A percentile compares a stretch with the other conserved stretches of the same genome.
Evolutionary conservation across 2,888 invertebrate genomes (phyloP).

Genomic region (Melieria picta): DNA sequence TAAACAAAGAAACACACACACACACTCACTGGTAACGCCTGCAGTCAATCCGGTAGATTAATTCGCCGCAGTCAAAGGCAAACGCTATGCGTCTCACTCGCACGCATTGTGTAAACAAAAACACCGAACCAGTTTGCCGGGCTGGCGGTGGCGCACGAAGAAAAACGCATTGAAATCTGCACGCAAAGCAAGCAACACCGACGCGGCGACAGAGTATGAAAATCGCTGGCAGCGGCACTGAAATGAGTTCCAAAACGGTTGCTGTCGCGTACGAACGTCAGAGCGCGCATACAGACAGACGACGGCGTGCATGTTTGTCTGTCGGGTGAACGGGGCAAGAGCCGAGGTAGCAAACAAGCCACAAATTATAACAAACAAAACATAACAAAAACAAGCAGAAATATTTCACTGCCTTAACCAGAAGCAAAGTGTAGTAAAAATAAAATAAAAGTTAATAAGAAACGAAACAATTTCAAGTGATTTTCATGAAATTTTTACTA

Average conservation of each 20-base stretch:
- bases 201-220: constrained; percentile 15
- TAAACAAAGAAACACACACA: too few species aligned
- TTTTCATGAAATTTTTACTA: too few species aligned
- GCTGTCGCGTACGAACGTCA: constrained; percentile 23
- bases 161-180: constrained; percentile 20
- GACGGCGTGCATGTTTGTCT: not conserved
- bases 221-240: constrained; percentile 19
- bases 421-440: too few species aligned
- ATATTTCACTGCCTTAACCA: too few species aligned
- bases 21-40: not conserved
- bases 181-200: not conserved
- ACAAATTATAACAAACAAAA: too few species aligned
- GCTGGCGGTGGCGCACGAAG: not conserved
- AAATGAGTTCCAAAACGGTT: constrained; percentile 29
- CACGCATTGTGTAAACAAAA: constrained; percentile 25
- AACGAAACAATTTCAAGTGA: too few species aligned
- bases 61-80: constrained; percentile 14
- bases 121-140: constrained; percentile 23
- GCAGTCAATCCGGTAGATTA: not conserved
- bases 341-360: constrained; percentile 3
- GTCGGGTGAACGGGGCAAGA: not conserved
- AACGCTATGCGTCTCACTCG: constrained; percentile 6
- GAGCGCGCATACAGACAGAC: not conserved
- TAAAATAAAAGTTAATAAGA: too few species aligned
- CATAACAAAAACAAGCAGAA: too few species aligned